Evolutionary conservation across 2,888 invertebrate genomes (phyloP).

Genomic region (Drosophila kambysellisi): DNA sequence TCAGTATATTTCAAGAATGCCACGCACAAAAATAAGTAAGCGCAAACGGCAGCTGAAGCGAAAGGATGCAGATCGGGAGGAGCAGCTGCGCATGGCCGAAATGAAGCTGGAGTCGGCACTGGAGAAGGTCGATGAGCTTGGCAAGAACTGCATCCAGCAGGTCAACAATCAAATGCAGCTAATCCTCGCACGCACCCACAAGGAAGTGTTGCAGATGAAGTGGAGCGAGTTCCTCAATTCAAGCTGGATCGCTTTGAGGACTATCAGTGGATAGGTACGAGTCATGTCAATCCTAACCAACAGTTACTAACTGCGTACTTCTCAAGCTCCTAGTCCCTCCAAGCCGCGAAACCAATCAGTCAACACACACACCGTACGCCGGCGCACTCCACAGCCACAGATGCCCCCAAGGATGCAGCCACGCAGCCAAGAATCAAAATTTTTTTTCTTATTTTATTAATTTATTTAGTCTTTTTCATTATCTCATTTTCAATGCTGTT

Average conservation of each 20-base stretch:
- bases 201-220: slow-evolving; percentile 62
- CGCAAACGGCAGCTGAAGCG: slow-evolving; percentile 71
- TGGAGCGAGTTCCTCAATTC: slow-evolving; percentile 28
- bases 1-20: slow-evolving; percentile 62
- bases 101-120: slow-evolving; percentile 70
- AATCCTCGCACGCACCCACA: slow-evolving; percentile 48
- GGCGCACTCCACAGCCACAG: too few relatives aligned
- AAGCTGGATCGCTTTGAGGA: too few relatives aligned
- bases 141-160: slow-evolving; percentile 23
- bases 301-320: too few relatives aligned
- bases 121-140: slow-evolving; percentile 66
- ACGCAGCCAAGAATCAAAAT: neutral
- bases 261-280: too few relatives aligned
- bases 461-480: slow-evolving; percentile 77
- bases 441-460: slow-evolving; percentile 63
- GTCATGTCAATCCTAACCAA: too few relatives aligned
- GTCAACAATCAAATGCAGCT: slow-evolving; percentile 56
- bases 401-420: too few relatives aligned
- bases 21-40: slow-evolving; percentile 80
- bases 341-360: too few relatives aligned
- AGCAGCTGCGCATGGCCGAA: slow-evolving; percentile 74
- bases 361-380: too few relatives aligned
- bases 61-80: slow-evolving; percentile 70
- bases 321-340: too few relatives aligned
- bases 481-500: slow-evolving; percentile 71